A percentile compares a stretch with the other conserved stretches of the same genome.
phyloP scores from a whole-genome alignment of 2,888 invertebrate genomes.

The Spodoptera picta region DNA sequence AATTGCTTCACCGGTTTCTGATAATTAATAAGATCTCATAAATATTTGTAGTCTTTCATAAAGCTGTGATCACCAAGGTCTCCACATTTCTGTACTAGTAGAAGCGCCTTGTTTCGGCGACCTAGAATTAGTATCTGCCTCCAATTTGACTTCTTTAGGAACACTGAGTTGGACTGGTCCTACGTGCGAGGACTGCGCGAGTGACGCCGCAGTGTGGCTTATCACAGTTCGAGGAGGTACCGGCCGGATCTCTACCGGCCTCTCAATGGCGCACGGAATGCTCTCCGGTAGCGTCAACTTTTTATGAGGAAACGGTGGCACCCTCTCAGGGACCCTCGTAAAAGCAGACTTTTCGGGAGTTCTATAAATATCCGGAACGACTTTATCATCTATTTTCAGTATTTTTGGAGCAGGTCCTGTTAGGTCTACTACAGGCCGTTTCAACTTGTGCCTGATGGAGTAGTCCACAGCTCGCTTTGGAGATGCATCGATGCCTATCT shows the following conservation, averaged over 20 bases:
- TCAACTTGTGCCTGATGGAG: conserved; percentile 80
- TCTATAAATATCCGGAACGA: conserved; percentile 55
- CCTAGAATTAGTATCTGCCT: conserved; percentile 72
- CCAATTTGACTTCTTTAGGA: conserved; percentile 57
- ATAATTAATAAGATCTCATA: too few relatives aligned
- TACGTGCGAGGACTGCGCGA: conserved; percentile 72
- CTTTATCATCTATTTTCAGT: conserved; percentile 68
- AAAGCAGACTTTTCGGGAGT: conserved; percentile 73
- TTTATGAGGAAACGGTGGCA: conserved; percentile 61
- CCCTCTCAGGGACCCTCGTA: conserved; percentile 65
- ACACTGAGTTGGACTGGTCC: conserved; percentile 20
- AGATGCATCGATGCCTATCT: conserved; percentile 84
- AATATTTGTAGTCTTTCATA: background rate
- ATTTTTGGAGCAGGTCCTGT: conserved; percentile 76
- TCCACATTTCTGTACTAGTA: conserved; percentile 79
- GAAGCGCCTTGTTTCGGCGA: conserved; percentile 78
- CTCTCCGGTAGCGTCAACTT: conserved; percentile 76
- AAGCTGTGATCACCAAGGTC: conserved; percentile 75
- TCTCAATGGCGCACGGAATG: conserved; percentile 70
- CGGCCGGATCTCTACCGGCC: conserved; percentile 44
- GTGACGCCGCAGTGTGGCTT: conserved; percentile 82
- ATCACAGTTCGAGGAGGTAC: conserved; percentile 74
- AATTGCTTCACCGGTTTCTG: background rate
- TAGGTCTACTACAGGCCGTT: conserved; percentile 73
- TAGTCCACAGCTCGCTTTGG: conserved; percentile 85